Evolutionary conservation across 2,113 vertebrate genomes (phyloP), one percentile per base, ranked within the genome.

Genomic region (Micromys minutus): DNA sequence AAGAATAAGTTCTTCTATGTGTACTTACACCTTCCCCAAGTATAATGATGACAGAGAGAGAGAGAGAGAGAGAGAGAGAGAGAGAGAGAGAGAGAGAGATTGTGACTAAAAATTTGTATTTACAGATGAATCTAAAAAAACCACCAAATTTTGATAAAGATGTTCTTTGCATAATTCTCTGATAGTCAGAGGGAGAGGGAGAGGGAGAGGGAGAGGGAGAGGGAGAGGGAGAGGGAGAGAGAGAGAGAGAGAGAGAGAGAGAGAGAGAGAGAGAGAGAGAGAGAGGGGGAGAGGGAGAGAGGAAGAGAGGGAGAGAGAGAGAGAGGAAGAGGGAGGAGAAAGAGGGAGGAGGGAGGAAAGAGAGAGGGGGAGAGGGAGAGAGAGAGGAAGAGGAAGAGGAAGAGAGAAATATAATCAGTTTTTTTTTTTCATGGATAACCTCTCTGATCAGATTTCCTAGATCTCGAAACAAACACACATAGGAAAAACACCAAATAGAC

Each of bases 21-120:
- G 39, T 72, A 89, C 16, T 77, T 80, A 29, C 79, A n/a, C 67
- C 29, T 85, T 39, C 87, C n/a, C 59, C 59, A 90, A 79, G 29
- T 59, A 79, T 84, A 72, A 79, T n/a, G 74, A 57, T 84, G 91
- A 89, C 55, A 17, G 69, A 93, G 36, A 93, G 87, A 93, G 87
- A 91, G 16, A 57, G n/a, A 74, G 79, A 91, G 84, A 12, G 34
- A 72, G 17, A 55, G 10, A 61, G n/a, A 17, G 69, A 93, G 36
- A 93, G 87, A 93, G 87, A 91, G 16, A 57, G n/a, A 74, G 79
- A 91, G 84, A 12, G 34, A 72, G 17, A 55, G 10, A 61, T 21
- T 26, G 87, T 7, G 59, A 21, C 86, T 39, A 45, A 90, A 45
- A 81, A 87, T 76, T n/a, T 55, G 29, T 19, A 47, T 36, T 89